Conservation (phyloP, 2,113 vertebrate species). For the Atlantisia rogersi region DNA sequence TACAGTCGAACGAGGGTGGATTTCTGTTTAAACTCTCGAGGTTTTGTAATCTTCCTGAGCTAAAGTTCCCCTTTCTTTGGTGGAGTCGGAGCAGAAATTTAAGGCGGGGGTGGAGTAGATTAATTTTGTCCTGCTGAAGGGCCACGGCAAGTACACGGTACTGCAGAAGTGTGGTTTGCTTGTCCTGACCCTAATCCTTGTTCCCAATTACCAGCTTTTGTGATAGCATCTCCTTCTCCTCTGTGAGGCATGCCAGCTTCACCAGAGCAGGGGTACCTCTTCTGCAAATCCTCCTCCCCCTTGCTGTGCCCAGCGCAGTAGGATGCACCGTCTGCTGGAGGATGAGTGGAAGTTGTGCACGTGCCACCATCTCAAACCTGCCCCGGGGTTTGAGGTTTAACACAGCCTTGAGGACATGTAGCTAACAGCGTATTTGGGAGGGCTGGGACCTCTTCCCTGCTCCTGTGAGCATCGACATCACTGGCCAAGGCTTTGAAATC, state of each 20-base stretch:
- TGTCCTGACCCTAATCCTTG: background rate
- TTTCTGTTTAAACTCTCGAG: background rate
- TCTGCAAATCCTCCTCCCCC: background rate
- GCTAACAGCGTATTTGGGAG: background rate
- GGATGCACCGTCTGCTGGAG: background rate
- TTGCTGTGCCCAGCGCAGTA: accelerated
- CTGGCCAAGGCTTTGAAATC: background rate
- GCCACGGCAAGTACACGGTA: background rate
- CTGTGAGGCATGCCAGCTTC: background rate
- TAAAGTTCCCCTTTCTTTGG: slow-evolving; percentile 23
- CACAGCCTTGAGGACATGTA: background rate
- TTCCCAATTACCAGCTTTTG: background rate
- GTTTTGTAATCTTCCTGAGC: slow-evolving; percentile 30
- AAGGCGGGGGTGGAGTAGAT: background rate
- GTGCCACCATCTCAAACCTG: background rate
- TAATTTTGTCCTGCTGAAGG: background rate
- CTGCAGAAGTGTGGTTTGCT: background rate
- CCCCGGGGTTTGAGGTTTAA: background rate
- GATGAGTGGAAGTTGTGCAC: background rate
- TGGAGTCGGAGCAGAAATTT: background rate
- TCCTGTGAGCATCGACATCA: accelerated
- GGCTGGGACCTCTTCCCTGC: background rate
- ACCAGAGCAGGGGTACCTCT: background rate
- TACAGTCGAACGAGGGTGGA: background rate
- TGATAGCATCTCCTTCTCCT: background rate